Percentiles rank a stretch among this genome's conserved stretches.
Conservation (phyloP, 1,140 invertebrate species). For the Scylla paramamosain region DNA sequence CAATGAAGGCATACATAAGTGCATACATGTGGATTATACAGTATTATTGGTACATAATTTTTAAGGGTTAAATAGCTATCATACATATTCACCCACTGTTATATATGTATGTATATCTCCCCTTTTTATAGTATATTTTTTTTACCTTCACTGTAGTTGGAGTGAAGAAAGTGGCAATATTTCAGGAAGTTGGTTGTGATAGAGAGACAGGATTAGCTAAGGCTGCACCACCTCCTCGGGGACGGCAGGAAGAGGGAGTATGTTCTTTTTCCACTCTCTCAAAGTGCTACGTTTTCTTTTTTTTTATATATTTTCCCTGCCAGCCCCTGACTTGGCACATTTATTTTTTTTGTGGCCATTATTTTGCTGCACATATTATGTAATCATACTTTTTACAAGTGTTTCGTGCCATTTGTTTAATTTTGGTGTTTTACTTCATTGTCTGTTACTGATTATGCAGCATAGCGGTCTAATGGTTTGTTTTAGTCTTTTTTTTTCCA, state of each 20-base stretch:
- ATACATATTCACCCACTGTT: not conserved
- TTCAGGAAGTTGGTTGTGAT: constrained; percentile 75
- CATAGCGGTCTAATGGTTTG: constrained; percentile 56
- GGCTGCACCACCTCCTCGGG: constrained; percentile 58
- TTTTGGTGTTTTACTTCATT: constrained; percentile 52
- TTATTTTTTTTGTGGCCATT: constrained; percentile 53
- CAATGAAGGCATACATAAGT: not conserved
- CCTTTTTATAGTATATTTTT: constrained; percentile 29
- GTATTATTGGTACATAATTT: not conserved
- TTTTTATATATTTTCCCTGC: constrained; percentile 35
- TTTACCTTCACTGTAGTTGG: constrained; percentile 28
- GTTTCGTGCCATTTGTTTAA: constrained; percentile 64
- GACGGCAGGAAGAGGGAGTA: constrained; percentile 70
- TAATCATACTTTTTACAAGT: constrained; percentile 62
- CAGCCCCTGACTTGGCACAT: constrained; percentile 66
- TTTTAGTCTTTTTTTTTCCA: constrained; percentile 33
- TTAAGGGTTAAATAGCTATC: not conserved
- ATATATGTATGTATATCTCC: constrained; percentile 24
- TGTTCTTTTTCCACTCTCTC: constrained; percentile 66
- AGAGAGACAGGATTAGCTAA: constrained; percentile 71
- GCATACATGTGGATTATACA: not conserved
- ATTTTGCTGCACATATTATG: constrained; percentile 70
- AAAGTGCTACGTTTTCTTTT: constrained; percentile 70
- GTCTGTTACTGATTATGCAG: constrained; percentile 63
- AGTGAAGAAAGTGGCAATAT: constrained; percentile 72